Conservation (phyloP, 2,797 vertebrate genomes). For the Cossypha polioptera region DNA sequence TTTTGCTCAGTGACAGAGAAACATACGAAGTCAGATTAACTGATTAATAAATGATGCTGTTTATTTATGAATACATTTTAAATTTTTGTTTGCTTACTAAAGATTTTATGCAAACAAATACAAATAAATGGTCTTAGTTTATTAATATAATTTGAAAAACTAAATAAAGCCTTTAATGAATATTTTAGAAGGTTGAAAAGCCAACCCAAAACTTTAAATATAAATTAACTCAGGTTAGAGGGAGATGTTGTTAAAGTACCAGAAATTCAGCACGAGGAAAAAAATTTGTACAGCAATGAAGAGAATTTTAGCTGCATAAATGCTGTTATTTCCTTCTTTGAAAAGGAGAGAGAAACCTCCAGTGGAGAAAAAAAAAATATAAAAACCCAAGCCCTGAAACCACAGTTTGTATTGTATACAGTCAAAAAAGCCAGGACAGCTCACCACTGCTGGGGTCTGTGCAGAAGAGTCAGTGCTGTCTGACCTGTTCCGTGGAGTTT, state of each 20-base stretch:
- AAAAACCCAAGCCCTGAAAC: background rate
- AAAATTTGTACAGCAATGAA: background rate
- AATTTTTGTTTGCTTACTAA: background rate
- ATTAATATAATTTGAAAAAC: background rate
- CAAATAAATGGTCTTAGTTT: background rate
- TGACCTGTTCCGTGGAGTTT: background rate
- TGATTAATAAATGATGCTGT: background rate
- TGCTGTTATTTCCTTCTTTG: background rate
- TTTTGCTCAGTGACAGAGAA: background rate
- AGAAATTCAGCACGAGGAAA: background rate
- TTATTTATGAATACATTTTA: background rate
- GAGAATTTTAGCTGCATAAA: background rate
- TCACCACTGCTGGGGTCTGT: background rate
- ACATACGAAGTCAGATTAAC: background rate
- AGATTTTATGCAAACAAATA: background rate
- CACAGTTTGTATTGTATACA: background rate
- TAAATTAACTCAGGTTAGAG: background rate
- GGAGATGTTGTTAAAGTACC: background rate
- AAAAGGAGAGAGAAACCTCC: background rate
- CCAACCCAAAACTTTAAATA: background rate
- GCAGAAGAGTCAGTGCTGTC: background rate
- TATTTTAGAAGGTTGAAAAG: background rate
- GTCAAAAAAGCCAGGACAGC: background rate
- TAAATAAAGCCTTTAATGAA: background rate
- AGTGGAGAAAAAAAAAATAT: background rate